phyloP scores from a whole-genome alignment of 2,113 vertebrate genomes.

The Oreochromis spilurus region DNA sequence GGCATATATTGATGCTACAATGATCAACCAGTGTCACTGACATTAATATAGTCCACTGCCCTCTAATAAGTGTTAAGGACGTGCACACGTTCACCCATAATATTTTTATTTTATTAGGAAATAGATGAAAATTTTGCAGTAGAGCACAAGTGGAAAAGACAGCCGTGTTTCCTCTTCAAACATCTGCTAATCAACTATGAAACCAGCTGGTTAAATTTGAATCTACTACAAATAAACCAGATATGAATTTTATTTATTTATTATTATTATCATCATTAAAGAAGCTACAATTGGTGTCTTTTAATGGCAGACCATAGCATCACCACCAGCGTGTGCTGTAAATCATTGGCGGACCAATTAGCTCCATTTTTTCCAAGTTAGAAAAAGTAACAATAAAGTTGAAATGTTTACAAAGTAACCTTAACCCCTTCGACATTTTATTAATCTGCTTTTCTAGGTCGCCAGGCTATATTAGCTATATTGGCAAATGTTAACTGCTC shows the following conservation, averaged over 20 bases:
- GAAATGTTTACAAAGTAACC: background rate
- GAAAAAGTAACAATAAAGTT: background rate
- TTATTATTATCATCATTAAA: background rate
- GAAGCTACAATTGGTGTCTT: background rate
- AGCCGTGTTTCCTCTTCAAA: background rate
- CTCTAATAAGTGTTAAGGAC: background rate
- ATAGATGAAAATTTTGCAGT: background rate
- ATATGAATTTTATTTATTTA: background rate
- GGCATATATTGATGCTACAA: background rate
- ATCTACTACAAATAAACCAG: background rate
- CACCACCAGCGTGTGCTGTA: accelerated
- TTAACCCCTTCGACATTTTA: background rate
- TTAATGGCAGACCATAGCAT: background rate
- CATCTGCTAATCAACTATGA: background rate
- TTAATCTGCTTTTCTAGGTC: background rate
- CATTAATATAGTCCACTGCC: background rate
- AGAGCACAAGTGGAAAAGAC: background rate
- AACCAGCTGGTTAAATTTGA: background rate
- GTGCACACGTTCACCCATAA: accelerated
- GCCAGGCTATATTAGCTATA: background rate
- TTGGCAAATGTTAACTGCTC: background rate
- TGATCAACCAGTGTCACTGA: accelerated
- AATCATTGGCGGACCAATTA: background rate
- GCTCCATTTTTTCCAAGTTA: background rate
- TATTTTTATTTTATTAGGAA: background rate